phyloP scores from a whole-genome alignment of 1,140 invertebrate genomes.

The Lasioglossum albipes region DNA sequence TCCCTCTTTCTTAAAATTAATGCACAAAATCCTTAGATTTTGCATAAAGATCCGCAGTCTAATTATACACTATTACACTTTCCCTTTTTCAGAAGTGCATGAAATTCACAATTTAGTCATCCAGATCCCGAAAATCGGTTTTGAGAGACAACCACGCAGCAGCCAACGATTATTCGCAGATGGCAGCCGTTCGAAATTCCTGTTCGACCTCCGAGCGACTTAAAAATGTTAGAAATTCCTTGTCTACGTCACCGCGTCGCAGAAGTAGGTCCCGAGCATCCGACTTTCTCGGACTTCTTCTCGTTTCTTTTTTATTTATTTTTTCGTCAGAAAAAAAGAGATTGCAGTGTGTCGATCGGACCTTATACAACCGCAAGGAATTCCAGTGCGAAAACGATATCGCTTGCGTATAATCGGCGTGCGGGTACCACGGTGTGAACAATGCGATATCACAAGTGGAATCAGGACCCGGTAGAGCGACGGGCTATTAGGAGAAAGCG shows the following conservation, averaged over 20 bases:
- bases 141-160: not conserved
- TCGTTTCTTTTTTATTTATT: no score
- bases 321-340: not conserved
- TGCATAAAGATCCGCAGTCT: no score
- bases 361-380: not conserved
- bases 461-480: slow-evolving; percentile 56
- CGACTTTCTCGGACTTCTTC: not conserved
- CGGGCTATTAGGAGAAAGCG: slow-evolving; percentile 74
- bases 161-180: no score
- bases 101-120: no score
- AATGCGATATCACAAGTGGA: slow-evolving; percentile 3
- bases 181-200: not conserved
- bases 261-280: not conserved
- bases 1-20: no score
- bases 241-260: not conserved
- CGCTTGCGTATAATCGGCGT: no score
- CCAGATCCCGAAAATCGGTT: no score
- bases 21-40: no score
- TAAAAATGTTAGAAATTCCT: slow-evolving; percentile 1
- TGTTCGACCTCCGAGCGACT: not conserved
- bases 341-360: not conserved
- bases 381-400: not conserved
- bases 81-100: no score
- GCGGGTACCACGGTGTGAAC: not conserved
- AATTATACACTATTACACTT: no score